Evolutionary conservation across 2,888 invertebrate species (phyloP).

Genomic region (Drosophila siamana): DNA sequence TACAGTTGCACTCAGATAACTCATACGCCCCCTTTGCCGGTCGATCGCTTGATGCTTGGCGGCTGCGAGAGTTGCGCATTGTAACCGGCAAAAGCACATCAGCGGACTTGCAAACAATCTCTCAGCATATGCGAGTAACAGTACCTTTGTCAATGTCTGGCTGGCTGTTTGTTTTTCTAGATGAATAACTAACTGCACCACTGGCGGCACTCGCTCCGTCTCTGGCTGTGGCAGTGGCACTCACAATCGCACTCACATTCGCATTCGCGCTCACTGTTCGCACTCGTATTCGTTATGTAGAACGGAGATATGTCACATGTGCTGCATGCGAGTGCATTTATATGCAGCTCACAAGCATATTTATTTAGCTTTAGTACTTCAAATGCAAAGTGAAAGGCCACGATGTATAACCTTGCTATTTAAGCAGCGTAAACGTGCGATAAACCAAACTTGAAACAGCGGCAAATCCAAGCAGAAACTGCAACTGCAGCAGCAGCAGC

Average conservation of each 20-base stretch:
- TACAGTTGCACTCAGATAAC: conserved; percentile 41
- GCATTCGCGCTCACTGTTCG: conserved; percentile 14
- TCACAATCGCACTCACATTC: conserved; percentile 21
- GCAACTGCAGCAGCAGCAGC: conserved; percentile 28
- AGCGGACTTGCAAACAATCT: conserved; percentile 45
- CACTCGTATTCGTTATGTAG: conserved; percentile 46
- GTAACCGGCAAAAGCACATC: conserved; percentile 42
- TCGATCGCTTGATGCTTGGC: conserved; percentile 4
- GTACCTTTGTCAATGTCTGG: conserved; percentile 75
- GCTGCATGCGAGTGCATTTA: conserved; percentile 52
- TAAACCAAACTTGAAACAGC: conserved; percentile 77
- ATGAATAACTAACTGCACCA: conserved; percentile 60
- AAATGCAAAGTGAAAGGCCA: conserved; percentile 81
- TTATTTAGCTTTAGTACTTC: conserved; percentile 63
- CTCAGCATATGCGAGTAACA: conserved; percentile 34
- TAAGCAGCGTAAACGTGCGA: conserved; percentile 80
- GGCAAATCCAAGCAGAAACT: conserved; percentile 46
- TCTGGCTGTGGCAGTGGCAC: conserved; percentile 9
- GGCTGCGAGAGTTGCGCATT: conserved; percentile 15
- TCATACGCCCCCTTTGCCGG: conserved; percentile 58
- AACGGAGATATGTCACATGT: conserved; percentile 77
- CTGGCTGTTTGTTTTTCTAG: conserved; percentile 47
- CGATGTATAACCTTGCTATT: conserved; percentile 79
- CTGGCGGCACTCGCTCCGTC: conserved; percentile 12
- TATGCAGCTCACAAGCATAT: conserved; percentile 52